Conservation (phyloP, 2,113 vertebrate genomes). For the Apus apus region DNA sequence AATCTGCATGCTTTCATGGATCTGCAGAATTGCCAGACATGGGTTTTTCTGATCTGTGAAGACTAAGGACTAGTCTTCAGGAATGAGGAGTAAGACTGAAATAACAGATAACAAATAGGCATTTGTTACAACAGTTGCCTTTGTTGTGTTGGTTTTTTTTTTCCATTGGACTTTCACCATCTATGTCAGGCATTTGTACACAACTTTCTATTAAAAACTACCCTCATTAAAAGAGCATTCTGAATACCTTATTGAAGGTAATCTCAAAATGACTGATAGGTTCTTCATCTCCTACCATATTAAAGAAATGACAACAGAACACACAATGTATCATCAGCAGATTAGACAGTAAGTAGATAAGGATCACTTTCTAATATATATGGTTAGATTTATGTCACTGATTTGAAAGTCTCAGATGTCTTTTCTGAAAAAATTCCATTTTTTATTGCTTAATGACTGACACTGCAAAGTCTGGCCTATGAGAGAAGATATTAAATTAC, state of each 20-base stretch:
- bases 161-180: neutral
- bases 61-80: neutral
- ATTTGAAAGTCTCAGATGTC: constrained; percentile 32
- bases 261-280: constrained; percentile 39
- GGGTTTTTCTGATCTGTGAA: neutral
- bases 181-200: neutral
- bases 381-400: constrained; percentile 60
- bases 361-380: constrained; percentile 57
- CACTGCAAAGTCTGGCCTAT: constrained; percentile 19
- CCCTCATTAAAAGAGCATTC: constrained; percentile 47
- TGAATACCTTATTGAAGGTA: constrained; percentile 36
- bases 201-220: constrained; percentile 45
- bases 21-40: neutral
- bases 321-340: constrained; percentile 38
- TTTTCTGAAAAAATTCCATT: constrained; percentile 53
- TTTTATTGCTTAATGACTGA: constrained; percentile 57
- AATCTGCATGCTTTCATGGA: neutral
- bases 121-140: neutral
- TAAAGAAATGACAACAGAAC: constrained; percentile 57
- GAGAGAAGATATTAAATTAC: constrained; percentile 1
- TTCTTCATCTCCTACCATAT: constrained; percentile 29
- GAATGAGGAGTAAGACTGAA: neutral
- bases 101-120: neutral
- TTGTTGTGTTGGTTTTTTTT: neutral
- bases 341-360: constrained; percentile 66